Evolutionary conservation across 2,797 vertebrate species (phyloP), one percentile per base, ranked within the genome.

Genomic region (Octomys mimax): DNA sequence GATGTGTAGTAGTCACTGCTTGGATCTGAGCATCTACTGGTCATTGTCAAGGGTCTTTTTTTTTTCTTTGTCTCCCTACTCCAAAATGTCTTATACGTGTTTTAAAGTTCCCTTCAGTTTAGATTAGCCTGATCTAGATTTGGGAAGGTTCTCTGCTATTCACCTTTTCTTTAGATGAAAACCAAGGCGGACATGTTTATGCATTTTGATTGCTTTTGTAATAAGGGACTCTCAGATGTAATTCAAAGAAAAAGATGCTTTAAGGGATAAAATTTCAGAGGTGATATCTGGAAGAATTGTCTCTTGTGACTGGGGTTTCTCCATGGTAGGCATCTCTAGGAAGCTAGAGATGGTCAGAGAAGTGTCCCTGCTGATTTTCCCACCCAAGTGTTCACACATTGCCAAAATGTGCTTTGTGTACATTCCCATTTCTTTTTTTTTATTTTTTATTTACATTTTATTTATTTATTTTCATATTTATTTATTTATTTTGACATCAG

Each of bases 131-230:
- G 92, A 73, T 42, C 19, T 18, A 59, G 52, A 9, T 26, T 71
- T 11, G 42, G 66, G 31, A 81, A 89, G 6, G n/a, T 62, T 83
- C 68, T 83, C 46, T 70, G 96, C 66, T 93, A 78, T 19, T 64
- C 31, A 89, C 26, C 12, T 97, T 59, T 96, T 28, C 64, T 85
- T 85, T 61, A 82, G 64, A 82, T 96, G 85, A 89, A 92, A 96
- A 93, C 59, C 0, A 18, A 95, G 31, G 49, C 87, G 64, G 92
- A 92, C 81, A 64, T 62, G 82, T 80, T 90, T 94, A 95, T 68
- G 46, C 87, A 62, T 80, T 92, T 96, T 71, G 77, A 39, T 95
- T 95, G 66, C 42, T 82, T 92, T 89, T 83, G 46, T 83, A 95
- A 88, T 93, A 83, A 96, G 82, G 90, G 88, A 86, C 57, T 92